Conservation (phyloP, 2,888 invertebrate genomes). For the Euplagia quadripunctaria region DNA sequence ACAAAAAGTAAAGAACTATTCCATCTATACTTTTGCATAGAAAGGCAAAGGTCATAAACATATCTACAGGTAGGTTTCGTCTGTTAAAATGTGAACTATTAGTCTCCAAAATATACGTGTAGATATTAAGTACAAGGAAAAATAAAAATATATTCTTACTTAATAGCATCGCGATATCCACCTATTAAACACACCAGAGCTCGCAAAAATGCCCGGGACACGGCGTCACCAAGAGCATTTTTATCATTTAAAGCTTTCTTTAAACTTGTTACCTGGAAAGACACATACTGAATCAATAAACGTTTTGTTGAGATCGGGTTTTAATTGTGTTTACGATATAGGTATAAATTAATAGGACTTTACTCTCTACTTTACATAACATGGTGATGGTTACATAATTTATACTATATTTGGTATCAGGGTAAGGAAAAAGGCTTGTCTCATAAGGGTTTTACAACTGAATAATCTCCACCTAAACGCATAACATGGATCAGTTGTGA, state of each 20-base stretch:
- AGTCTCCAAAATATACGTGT: no score
- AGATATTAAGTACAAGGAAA: not conserved
- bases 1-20: no score
- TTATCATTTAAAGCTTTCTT: conserved; percentile 92
- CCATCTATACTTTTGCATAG: no score
- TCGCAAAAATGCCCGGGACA: conserved; percentile 96
- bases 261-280: conserved; percentile 90
- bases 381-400: not conserved
- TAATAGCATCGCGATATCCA: conserved; percentile 96
- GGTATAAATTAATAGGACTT: not conserved
- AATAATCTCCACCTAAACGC: no score
- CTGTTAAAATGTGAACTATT: no score
- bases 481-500: no score
- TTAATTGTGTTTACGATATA: not conserved
- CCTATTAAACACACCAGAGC: conserved; percentile 98
- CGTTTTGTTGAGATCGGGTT: not conserved
- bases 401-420: no score
- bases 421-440: no score
- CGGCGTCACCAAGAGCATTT: conserved; percentile 95
- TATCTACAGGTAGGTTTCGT: no score
- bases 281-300: not conserved
- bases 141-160: conserved; percentile 69
- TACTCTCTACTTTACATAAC: not conserved
- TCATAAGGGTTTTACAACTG: no score
- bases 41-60: no score